Conservation (phyloP, 2,797 vertebrate species). For the Paedocypris micromegethes region DNA sequence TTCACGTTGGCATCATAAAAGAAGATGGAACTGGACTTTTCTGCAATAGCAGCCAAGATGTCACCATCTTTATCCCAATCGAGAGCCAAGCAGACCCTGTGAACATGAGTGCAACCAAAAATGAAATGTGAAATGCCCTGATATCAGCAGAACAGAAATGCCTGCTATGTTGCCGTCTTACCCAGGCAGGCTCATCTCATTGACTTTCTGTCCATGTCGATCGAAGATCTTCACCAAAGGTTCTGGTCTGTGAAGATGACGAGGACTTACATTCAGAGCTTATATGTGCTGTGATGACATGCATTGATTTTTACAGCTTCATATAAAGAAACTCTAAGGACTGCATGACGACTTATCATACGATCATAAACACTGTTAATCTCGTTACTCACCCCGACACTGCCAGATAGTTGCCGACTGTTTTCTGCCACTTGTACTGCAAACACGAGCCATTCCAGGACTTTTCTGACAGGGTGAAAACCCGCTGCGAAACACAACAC, state of each 20-base stretch:
- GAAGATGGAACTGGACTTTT: slow-evolving; percentile 84
- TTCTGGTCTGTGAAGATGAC: slow-evolving; percentile 70
- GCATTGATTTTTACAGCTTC: no score
- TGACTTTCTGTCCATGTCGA: slow-evolving; percentile 90
- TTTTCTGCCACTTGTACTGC: slow-evolving; percentile 90
- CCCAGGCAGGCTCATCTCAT: slow-evolving; percentile 87
- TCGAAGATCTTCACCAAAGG: slow-evolving; percentile 90
- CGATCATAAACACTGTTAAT: no score
- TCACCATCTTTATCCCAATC: slow-evolving; percentile 98
- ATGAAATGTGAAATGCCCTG: background rate
- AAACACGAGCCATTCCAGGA: slow-evolving; percentile 73
- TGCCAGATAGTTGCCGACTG: slow-evolving; percentile 87
- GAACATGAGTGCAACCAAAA: background rate
- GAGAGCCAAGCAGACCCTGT: slow-evolving; percentile 77
- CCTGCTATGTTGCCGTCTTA: slow-evolving; percentile 55
- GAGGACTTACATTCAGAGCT: no score
- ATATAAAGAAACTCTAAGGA: no score
- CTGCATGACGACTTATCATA: no score
- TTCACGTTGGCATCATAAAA: slow-evolving; percentile 92
- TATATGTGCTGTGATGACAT: no score
- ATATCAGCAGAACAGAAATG: background rate
- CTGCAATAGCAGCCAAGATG: slow-evolving; percentile 85
- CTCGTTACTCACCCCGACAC: slow-evolving; percentile 81
- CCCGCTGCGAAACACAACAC: slow-evolving; percentile 62
- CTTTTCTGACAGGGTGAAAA: slow-evolving; percentile 84